Percentiles rank a stretch among this genome's conserved stretches.
These are phyloP conservation scores for Chauna torquata DNA, from an alignment of 2,113 vertebrate species.

Conservation along the genomic window DNA sequence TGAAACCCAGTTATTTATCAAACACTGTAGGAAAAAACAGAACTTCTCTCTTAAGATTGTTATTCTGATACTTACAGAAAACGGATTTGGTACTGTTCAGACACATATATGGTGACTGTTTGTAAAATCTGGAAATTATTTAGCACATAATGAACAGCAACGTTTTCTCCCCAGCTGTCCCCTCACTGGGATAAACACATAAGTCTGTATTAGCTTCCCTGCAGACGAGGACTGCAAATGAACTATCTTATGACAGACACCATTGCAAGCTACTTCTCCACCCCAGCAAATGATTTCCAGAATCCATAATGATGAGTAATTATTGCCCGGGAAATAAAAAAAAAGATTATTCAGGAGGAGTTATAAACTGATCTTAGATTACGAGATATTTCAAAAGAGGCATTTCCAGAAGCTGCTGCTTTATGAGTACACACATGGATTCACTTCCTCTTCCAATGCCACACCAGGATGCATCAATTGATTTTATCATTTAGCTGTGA, in stretches of 20 bases:
- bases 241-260: not conserved
- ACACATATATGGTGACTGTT: not conserved
- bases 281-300: not conserved
- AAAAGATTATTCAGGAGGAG: not conserved
- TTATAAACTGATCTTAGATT: not conserved
- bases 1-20: not conserved
- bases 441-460: slow-evolving; percentile 4
- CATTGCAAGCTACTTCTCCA: not conserved
- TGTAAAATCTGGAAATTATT: not conserved
- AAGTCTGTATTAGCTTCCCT: not conserved
- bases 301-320: not conserved
- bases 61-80: not conserved
- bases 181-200: not conserved
- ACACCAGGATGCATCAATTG: not conserved
- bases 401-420: slow-evolving; percentile 13
- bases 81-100: not conserved
- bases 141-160: not conserved
- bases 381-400: slow-evolving; percentile 16
- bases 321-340: not conserved
- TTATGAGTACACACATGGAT: not conserved
- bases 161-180: not conserved
- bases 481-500: slow-evolving; percentile 19
- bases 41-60: not conserved
- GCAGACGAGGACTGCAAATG: not conserved
- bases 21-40: not conserved